Conservation (phyloP, 2,797 vertebrate genomes). For the Karalla daura region DNA sequence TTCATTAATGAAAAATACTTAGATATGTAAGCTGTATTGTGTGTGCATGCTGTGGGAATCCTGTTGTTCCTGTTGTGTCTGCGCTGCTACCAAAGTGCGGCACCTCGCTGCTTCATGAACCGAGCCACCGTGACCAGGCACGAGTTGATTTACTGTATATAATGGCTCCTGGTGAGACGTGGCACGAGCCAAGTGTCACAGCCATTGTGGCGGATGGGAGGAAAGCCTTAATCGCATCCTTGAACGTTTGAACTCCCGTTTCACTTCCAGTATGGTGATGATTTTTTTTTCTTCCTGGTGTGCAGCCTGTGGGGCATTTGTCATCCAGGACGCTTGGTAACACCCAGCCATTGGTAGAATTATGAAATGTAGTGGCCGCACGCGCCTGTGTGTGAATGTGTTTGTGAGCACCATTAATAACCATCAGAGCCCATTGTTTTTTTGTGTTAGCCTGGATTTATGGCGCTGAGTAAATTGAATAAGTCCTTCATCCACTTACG, state of each 20-base stretch:
- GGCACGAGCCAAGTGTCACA: conserved; percentile 64
- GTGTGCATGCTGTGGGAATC: conserved; percentile 7
- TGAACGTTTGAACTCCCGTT: conserved; percentile 74
- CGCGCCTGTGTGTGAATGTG: conserved; percentile 43
- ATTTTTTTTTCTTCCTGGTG: conserved; percentile 57
- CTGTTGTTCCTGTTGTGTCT: conserved; percentile 23
- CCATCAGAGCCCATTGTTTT: conserved; percentile 57
- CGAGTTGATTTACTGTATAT: conserved; percentile 66
- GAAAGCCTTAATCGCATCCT: conserved; percentile 63
- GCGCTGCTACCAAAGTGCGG: conserved; percentile 22
- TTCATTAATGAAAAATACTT: conserved; percentile 11
- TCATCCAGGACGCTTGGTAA: conserved; percentile 28
- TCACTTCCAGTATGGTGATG: conserved; percentile 53
- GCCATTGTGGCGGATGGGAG: conserved; percentile 19
- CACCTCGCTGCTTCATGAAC: conserved; percentile 47
- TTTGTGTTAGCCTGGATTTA: conserved; percentile 56
- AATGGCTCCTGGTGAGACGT: conserved; percentile 53
- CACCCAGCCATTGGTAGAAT: conserved; percentile 28
- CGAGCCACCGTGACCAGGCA: conserved; percentile 27
- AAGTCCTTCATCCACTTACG: conserved; percentile 66
- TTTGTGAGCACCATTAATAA: conserved; percentile 62
- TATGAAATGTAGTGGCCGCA: conserved; percentile 48
- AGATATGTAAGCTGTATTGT: not conserved
- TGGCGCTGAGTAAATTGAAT: conserved; percentile 62
- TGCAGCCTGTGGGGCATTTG: conserved; percentile 53